Percentiles rank a stretch among this genome's conserved stretches.
phyloP scores from a whole-genome alignment of 2,888 invertebrate genomes.

The Lissocephala sabroskyi region DNA sequence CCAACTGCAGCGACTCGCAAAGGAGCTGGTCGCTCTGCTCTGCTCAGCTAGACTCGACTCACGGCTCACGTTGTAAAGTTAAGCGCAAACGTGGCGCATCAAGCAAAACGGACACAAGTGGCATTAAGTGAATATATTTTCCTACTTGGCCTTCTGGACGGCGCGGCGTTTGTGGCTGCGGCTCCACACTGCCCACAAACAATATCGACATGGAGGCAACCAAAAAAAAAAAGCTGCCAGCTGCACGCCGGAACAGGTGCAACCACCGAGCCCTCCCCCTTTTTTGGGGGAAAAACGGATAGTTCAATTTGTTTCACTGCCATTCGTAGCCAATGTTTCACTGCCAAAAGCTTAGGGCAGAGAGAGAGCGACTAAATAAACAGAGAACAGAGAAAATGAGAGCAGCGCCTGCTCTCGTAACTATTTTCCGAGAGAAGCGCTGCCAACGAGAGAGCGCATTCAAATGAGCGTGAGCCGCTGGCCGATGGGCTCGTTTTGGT shows the following conservation, averaged over 20 bases:
- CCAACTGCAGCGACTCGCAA: slow-evolving; percentile 4
- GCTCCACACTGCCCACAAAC: slow-evolving; percentile 4
- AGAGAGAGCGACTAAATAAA: slow-evolving; percentile 3
- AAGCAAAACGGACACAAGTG: slow-evolving; percentile 56
- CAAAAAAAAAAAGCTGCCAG: background rate
- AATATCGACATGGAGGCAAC: slow-evolving; percentile 1
- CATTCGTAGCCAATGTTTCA: slow-evolving; percentile 10
- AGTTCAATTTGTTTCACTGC: slow-evolving; percentile 10
- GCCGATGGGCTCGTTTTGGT: too few relatives aligned
- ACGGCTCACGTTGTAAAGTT: slow-evolving; percentile 11
- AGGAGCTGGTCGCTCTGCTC: too few relatives aligned
- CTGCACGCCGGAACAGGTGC: slow-evolving; percentile 20
- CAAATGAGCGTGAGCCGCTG: too few relatives aligned
- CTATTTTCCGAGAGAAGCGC: too few relatives aligned
- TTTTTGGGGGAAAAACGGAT: background rate
- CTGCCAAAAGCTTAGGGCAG: slow-evolving; percentile 6
- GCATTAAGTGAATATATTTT: slow-evolving; percentile 55
- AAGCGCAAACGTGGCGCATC: slow-evolving; percentile 53
- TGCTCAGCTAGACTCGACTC: too few relatives aligned
- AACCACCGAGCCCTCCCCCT: slow-evolving; percentile 5
- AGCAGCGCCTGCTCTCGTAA: too few relatives aligned
- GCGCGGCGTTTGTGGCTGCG: slow-evolving; percentile 6
- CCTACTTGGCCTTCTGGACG: too few relatives aligned
- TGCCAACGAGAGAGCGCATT: too few relatives aligned
- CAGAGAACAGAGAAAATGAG: slow-evolving; percentile 1